Conservation (phyloP, 2,888 invertebrate species). For the Julus scanicus region DNA sequence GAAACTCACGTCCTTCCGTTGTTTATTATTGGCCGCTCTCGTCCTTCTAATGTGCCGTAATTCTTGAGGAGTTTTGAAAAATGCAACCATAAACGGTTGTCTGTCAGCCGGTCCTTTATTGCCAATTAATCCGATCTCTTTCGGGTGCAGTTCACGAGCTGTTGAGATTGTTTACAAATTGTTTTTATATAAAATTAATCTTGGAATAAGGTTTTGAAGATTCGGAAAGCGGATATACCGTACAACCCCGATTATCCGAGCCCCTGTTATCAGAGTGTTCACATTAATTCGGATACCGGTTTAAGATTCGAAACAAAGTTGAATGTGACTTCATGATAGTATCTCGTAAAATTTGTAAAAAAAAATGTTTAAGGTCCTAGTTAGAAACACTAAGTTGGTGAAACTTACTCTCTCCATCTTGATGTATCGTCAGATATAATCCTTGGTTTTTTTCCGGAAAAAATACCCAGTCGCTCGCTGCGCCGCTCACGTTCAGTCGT, state of each 20-base stretch:
- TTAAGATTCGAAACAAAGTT: too few relatives aligned
- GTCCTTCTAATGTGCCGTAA: constrained; percentile 62
- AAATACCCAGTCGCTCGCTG: constrained; percentile 81
- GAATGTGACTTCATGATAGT: too few relatives aligned
- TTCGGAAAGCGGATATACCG: too few relatives aligned
- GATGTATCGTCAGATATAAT: constrained; percentile 74
- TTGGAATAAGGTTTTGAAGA: too few relatives aligned
- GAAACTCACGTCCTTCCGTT: constrained; percentile 58
- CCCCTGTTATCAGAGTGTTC: too few relatives aligned
- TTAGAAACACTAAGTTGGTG: too few relatives aligned
- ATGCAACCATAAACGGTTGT: constrained; percentile 93
- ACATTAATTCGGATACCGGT: too few relatives aligned
- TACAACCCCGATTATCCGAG: too few relatives aligned
- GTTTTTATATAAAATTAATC: too few relatives aligned
- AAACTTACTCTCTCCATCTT: constrained; percentile 70
- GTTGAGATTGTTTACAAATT: constrained; percentile 20
- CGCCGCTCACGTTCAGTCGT: constrained; percentile 83
- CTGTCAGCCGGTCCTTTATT: constrained; percentile 79
- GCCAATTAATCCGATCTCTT: constrained; percentile 85
- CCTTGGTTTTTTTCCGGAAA: constrained; percentile 85
- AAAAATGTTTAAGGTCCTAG: too few relatives aligned
- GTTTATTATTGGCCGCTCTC: constrained; percentile 58
- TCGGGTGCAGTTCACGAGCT: constrained; percentile 82
- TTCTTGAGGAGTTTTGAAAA: constrained; percentile 67
- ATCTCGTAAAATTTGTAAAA: too few relatives aligned